A percentile compares a stretch with the other conserved stretches of the same genome.
Conservation (phyloP, 2,113 vertebrate genomes). For the Aspiorhynchus laticeps region DNA sequence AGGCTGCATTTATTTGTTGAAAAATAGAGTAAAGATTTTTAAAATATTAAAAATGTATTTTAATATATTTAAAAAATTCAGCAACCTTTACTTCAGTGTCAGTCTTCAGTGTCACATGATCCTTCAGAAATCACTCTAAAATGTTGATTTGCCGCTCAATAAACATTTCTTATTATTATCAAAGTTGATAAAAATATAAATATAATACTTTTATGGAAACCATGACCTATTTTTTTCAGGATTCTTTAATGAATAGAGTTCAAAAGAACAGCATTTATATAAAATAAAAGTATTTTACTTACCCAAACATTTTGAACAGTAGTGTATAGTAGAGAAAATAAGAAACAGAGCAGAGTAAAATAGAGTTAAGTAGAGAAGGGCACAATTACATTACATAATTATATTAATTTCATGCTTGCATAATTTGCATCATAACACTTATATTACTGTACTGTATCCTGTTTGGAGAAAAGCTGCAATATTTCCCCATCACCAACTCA, state of each 20-base stretch:
- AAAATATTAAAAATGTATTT: background rate
- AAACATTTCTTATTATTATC: background rate
- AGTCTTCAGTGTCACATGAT: background rate
- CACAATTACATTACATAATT: background rate
- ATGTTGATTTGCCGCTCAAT: background rate
- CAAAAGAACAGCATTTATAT: background rate
- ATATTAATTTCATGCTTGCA: background rate
- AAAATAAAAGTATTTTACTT: background rate
- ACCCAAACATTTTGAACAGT: background rate
- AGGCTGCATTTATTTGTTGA: background rate
- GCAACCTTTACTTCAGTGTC: background rate
- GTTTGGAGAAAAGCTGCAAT: background rate
- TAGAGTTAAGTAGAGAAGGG: background rate
- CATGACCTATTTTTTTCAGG: background rate
- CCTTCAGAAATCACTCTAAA: background rate
- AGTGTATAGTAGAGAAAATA: background rate
- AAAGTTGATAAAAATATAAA: background rate
- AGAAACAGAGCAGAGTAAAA: background rate
- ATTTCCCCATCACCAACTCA: background rate
- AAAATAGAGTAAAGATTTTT: too few species aligned
- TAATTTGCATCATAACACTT: background rate
- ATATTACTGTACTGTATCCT: background rate
- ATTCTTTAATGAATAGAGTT: background rate
- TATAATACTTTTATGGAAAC: background rate
- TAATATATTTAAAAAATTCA: background rate